A percentile compares a stretch with the other conserved stretches of the same genome.
Evolutionary conservation across 2,113 vertebrate genomes (phyloP).

Genomic region (Motacilla tschutschensis): DNA sequence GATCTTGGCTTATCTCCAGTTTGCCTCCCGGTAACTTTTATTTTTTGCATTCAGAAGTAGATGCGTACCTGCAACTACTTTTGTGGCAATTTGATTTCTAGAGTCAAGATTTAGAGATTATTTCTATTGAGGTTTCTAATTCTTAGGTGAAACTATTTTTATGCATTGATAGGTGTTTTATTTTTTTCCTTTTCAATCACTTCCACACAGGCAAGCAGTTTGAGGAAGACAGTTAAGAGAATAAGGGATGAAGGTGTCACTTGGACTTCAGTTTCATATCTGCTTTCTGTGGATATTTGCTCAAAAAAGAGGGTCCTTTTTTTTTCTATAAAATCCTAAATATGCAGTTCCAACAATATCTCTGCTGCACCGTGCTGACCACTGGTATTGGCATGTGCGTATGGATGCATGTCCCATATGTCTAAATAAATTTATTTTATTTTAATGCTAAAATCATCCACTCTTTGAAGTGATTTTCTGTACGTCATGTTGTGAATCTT

Average conservation of each 20-base stretch:
- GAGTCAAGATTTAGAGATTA: not conserved
- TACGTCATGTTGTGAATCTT: not conserved
- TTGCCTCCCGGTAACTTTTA: not conserved
- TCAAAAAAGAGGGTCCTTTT: not conserved
- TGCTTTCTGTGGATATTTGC: not conserved
- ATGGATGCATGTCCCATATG: not conserved
- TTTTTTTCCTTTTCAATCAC: not conserved
- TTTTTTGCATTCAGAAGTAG: not conserved
- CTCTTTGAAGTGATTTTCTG: not conserved
- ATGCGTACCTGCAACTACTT: not conserved
- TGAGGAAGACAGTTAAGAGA: not conserved
- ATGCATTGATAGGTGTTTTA: not conserved
- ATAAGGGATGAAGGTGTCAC: not conserved
- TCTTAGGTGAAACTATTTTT: not conserved
- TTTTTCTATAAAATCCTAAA: not conserved
- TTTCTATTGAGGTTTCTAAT: not conserved
- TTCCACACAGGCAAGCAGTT: not conserved
- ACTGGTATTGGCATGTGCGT: rapidly evolving
- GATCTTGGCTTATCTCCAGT: not conserved
- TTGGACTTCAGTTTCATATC: not conserved
- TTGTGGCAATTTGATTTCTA: not conserved
- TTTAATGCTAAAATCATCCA: not conserved
- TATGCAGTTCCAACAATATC: not conserved
- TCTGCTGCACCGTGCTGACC: not conserved
- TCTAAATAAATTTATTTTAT: not conserved